Evolutionary conservation across 2,113 vertebrate genomes (phyloP), one percentile per base, ranked within the genome.

Genomic region (Miniopterus natalensis): DNA sequence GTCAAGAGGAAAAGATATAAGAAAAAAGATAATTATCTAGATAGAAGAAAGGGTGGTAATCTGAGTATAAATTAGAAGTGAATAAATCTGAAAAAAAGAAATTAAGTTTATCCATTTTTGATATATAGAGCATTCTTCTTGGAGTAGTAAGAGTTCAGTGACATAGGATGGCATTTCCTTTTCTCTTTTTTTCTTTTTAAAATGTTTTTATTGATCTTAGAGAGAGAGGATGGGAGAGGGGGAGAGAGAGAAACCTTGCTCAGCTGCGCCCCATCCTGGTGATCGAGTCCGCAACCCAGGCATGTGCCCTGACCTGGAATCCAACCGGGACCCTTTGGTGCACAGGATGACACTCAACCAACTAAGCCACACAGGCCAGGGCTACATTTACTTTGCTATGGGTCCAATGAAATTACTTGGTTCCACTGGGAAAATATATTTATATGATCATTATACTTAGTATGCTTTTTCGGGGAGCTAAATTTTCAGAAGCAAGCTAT

Each of bases 401-500:
- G 40, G 18, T 51, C 12, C 29, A 84, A 14, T 23, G 55, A 66
- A 74, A 84, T 14, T 40, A 53, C n/a, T 61, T 45, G 27, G 2
- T 63, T 96, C 23, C 68, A 63, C 0, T 57, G 40, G 53, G 18
- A 83, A 36, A 80, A 86, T 23, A 51, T 57, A 53, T 27, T 36
- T 88, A 74, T 73, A 42, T 1, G 20, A 29, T 83, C 53, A 40
- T 88, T 84, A 73, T 31, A 78, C 6, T 85, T 92, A 77, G 36
- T 17, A 61, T 36, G 45, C 8, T 84, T 95, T 91, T 51, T 36
- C 10, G 57, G 25, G 47, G 18, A 45, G 6, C 36, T 66, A 79
- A 45, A 13, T 83, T 84, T 96, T 89, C 55, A 68, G 74, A 89
- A 73, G 61, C 11, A 94, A 66, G 25, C 77, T 73, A 84, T 7